Evolutionary conservation across 2,113 vertebrate genomes (phyloP), one percentile per base, ranked within the genome.

Genomic region (Gracilinanus agilis): DNA sequence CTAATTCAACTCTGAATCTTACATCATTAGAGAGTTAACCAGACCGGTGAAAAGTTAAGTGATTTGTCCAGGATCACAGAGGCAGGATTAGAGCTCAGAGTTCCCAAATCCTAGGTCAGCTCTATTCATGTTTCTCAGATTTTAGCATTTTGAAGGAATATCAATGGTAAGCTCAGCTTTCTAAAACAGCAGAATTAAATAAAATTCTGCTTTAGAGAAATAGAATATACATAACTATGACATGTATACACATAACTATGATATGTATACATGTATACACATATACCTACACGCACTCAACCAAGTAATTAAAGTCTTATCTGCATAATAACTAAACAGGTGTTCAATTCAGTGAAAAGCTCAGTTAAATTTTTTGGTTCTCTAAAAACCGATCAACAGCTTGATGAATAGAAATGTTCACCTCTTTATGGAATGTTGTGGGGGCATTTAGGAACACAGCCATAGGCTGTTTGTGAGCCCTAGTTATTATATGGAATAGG

Each of bases 401-500:
- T 83, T 83, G 67, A 83, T 83, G 40, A 40, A 83, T 40, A n/a
- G 9, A 53, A 25, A 19, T 13, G 19, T 58, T 24, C 0, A 0
- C 16, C 34, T 93, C 88, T 0, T 58, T 88, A 95, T 27, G 24
- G n/a, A 7, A 0, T 88, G 34, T 40, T 83, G 49, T 34, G 23
- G 8, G 16, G 3, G 1, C 21, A 29, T 56, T n/a, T 8, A 3
- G 0, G n/a, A 53, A 12, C 0, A 53, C 23, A 6, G 44, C 75
- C 56, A 44, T 88, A 23, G 5, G 34, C 0, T 55, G 89, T 53
- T 7, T 58, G 5, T 0, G 10, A 24, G 27, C 8, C 88, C 55
- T 27, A 44, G 89, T 34, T 13, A 13, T 49, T 3, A 53, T 7
- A 24, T 5, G 0, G 3, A 90, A 40, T 0, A 9, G 55, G 90